Conservation (phyloP, 2,113 vertebrate species). For the Psilopsiagon aymara region DNA sequence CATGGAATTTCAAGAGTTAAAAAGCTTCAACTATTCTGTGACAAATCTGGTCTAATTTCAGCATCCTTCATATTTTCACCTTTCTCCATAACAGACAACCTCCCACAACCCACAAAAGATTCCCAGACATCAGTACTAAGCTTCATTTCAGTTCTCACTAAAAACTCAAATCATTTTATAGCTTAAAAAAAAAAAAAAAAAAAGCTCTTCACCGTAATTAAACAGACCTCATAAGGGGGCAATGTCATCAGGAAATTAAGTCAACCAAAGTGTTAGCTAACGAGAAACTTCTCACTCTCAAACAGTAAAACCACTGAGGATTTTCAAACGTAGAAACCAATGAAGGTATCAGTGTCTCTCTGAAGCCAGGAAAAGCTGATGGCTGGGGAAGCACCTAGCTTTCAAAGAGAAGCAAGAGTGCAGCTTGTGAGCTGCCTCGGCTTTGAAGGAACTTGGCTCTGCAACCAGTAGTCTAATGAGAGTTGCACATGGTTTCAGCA, state of each 20-base stretch:
- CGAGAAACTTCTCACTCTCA: neutral
- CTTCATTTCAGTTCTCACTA: neutral
- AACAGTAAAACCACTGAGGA: neutral
- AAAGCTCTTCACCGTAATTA: neutral
- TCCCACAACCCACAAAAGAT: neutral
- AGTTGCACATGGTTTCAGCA: neutral
- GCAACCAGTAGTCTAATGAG: neutral
- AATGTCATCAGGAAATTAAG: neutral
- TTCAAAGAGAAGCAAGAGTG: neutral
- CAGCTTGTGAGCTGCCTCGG: neutral
- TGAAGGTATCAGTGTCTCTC: neutral
- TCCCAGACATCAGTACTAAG: neutral
- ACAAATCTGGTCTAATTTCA: neutral
- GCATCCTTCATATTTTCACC: neutral
- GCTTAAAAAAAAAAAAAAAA: neutral
- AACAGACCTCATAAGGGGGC: neutral
- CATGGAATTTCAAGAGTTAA: neutral
- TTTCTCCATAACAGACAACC: neutral
- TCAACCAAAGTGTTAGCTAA: too few relatives aligned
- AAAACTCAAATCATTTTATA: neutral
- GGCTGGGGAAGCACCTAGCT: neutral
- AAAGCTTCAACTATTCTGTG: fast-evolving
- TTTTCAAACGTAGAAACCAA: neutral
- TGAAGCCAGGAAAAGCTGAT: neutral
- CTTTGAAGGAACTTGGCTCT: neutral